Conservation (phyloP, 2,113 vertebrate genomes). For the Cololabis saira region DNA sequence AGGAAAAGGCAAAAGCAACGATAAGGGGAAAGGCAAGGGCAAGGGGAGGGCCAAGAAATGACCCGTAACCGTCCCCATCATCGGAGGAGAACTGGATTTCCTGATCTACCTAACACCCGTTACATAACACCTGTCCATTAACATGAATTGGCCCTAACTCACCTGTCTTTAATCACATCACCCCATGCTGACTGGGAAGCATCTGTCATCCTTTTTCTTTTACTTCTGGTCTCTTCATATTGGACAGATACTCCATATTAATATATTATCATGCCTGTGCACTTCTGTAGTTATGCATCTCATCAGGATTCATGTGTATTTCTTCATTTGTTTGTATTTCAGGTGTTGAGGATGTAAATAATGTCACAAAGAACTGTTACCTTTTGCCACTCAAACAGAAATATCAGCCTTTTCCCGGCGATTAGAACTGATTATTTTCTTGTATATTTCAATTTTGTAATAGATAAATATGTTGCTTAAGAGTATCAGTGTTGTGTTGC, state of each 20-base stretch:
- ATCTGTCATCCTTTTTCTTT: neutral
- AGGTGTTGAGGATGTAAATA: constrained; percentile 56
- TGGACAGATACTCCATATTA: constrained; percentile 2
- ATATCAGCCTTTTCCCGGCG: constrained; percentile 12
- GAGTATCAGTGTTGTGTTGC: constrained; percentile 1
- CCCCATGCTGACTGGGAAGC: neutral
- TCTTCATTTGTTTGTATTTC: constrained; percentile 2
- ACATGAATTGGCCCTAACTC: neutral
- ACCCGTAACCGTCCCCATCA: constrained; percentile 1
- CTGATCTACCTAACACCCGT: constrained; percentile 4
- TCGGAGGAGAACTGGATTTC: neutral
- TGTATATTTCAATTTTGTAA: constrained; percentile 69
- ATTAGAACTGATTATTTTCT: constrained; percentile 20
- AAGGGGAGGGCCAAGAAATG: constrained; percentile 82
- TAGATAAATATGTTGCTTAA: constrained; percentile 41
- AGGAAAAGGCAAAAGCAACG: constrained; percentile 75
- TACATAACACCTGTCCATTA: neutral
- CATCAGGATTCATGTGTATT: constrained; percentile 6
- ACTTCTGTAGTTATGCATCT: neutral
- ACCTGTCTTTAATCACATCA: constrained; percentile 3
- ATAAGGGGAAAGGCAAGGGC: constrained; percentile 79
- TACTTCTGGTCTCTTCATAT: constrained; percentile 1
- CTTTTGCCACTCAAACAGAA: constrained; percentile 19
- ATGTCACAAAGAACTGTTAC: constrained; percentile 44
- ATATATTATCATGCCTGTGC: constrained; percentile 49